Base-by-base conservation (phyloP, 1,140 invertebrate genomes). In the Plutomurus gul region DNA sequence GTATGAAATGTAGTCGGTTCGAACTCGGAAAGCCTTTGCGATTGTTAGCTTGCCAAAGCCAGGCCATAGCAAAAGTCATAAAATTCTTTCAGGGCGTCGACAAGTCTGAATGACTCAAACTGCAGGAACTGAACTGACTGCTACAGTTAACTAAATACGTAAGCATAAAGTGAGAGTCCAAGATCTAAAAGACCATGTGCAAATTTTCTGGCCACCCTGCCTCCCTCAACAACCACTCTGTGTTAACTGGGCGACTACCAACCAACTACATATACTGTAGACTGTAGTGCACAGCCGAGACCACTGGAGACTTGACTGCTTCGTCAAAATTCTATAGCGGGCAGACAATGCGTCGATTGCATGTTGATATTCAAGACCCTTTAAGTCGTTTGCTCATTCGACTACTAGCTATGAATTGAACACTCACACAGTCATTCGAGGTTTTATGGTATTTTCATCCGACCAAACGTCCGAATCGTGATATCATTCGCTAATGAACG, bases 101-200 rank as follows among this genome's bases (percentile, higher is more conserved):
- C 78, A 79, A 79, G 78, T 79, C 78, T 79, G 36, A 78, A 79
- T 79, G 78, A 79, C 56, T 60, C 78, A 56, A 76, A 76, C 47
- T 76, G 43, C 43, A 75, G 43, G 30, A 65, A 65, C 22, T 36
- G 51, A 60, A 16, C 27, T 60, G 13, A 40, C 37, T 60, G 51
- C 27, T 60, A 60, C 51, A 60, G 51, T 60, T 60, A 60, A 60
- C 51, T 27, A 46, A 46, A n/a, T 46, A 46, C 70, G 40, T 40
- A 72, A 43, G 70, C 33, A 20, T 40, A 36, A 49, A 75, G n/a
- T 27, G 39, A 13, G 33, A n/a, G 46, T 30, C 25, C 33, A 71
- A 37, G 8, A 56, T 10, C 22, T 56, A 22, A 11, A 39, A 76
- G 47, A 39, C 75, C 51, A 65, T 76, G 75, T 76, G 75, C 75